phyloP scores from a whole-genome alignment of 2,888 invertebrate genomes.

The Aspidiotus rigidus region DNA sequence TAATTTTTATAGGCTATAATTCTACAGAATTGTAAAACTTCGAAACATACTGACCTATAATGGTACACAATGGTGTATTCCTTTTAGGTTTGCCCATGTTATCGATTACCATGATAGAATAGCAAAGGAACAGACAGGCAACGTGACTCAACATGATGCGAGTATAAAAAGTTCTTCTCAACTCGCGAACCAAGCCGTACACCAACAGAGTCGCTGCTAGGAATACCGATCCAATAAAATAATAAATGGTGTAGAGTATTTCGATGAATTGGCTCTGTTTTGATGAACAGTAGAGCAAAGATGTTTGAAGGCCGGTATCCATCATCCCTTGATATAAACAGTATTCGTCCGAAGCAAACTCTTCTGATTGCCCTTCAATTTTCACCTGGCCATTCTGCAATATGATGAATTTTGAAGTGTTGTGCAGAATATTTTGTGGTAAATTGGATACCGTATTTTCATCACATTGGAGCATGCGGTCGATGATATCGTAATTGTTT shows the following conservation, averaged over 20 bases:
- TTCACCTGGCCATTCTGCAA: too few species aligned
- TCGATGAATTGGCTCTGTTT: not conserved
- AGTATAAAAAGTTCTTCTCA: slow-evolving; percentile 36
- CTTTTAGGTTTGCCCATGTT: not conserved
- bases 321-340: too few species aligned
- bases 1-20: too few species aligned
- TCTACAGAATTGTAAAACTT: not conserved
- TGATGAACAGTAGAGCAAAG: too few species aligned
- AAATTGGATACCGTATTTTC: too few species aligned
- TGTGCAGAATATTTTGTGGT: too few species aligned
- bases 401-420: too few species aligned
- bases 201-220: slow-evolving; percentile 37
- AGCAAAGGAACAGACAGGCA: slow-evolving; percentile 36
- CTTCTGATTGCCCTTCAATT: too few species aligned
- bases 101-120: slow-evolving; percentile 35
- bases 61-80: not conserved
- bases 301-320: too few species aligned
- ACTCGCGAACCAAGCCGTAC: slow-evolving; percentile 37
- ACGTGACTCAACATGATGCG: slow-evolving; percentile 37
- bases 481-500: too few species aligned
- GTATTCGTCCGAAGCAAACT: too few species aligned
- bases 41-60: not conserved
- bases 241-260: slow-evolving; percentile 36
- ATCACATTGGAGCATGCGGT: too few species aligned
- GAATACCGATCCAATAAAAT: slow-evolving; percentile 36